Evolutionary conservation across 2,888 invertebrate genomes (phyloP).

Genomic region (Caenorhabditis macrosperma): DNA sequence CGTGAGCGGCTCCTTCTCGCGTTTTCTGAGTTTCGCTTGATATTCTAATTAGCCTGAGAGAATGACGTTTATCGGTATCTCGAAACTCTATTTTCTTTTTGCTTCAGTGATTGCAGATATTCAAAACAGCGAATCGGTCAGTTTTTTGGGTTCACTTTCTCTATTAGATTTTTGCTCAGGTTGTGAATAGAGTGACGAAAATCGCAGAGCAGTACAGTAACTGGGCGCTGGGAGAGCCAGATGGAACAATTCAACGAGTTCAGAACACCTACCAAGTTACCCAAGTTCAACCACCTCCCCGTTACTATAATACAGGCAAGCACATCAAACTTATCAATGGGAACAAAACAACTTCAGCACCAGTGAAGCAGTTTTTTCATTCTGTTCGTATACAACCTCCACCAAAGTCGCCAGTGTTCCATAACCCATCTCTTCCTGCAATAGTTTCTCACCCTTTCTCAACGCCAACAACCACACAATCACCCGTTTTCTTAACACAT

Average conservation of each 20-base stretch:
- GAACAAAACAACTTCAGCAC: constrained; percentile 30
- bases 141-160: background rate
- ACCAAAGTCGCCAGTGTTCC: constrained; percentile 9
- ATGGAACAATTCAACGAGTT: background rate
- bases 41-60: constrained; percentile 18
- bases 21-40: constrained; percentile 2
- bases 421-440: background rate
- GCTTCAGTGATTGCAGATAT: constrained; percentile 17
- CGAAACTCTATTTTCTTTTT: background rate
- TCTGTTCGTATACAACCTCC: constrained; percentile 36
- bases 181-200: constrained; percentile 22
- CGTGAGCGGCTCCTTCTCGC: constrained; percentile 1
- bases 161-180: constrained; percentile 25
- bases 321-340: no score
- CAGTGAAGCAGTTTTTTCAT: constrained; percentile 48
- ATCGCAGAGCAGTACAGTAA: constrained; percentile 54
- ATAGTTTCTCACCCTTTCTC: background rate
- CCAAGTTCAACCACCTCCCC: constrained; percentile 34
- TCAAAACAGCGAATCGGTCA: constrained; percentile 16
- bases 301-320: constrained; percentile 32
- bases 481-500: constrained; percentile 3
- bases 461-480: background rate
- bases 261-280: constrained; percentile 10
- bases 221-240: constrained; percentile 47
- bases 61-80: constrained; percentile 23